Evolutionary conservation across 92 coral and sea anemone species (phyloP).

Genomic region (Nematostella vectensis): DNA sequence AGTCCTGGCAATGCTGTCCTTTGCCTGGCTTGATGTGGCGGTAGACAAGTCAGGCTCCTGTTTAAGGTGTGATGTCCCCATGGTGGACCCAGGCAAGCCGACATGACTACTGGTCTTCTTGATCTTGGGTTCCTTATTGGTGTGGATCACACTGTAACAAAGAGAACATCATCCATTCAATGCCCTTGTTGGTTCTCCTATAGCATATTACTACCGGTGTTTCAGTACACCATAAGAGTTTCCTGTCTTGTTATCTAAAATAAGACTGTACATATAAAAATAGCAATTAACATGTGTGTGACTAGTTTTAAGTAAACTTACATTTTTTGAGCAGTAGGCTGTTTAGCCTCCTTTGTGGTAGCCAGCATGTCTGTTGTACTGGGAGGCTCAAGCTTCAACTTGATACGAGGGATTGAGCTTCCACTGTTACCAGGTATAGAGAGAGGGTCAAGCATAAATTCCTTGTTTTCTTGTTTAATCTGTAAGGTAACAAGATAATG

Average conservation of each 20-base stretch:
- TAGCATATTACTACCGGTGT: too few species aligned
- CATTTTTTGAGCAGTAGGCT: too few species aligned
- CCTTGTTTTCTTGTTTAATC: background rate
- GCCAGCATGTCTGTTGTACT: too few species aligned
- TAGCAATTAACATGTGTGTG: too few species aligned
- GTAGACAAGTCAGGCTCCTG: background rate
- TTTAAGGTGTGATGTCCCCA: slow-evolving; percentile 2
- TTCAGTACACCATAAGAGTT: too few species aligned
- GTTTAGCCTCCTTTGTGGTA: too few species aligned
- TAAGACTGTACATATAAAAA: too few species aligned
- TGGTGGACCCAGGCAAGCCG: background rate
- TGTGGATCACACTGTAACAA: background rate
- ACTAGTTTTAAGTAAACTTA: too few species aligned
- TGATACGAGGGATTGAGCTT: slow-evolving; percentile 78
- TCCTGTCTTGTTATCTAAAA: too few species aligned
- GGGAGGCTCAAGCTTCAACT: slow-evolving; percentile 81
- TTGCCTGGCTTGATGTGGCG: slow-evolving; percentile 2
- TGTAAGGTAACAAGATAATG: background rate
- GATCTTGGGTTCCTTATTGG: background rate
- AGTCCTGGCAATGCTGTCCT: slow-evolving; percentile 29
- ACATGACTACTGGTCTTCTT: background rate
- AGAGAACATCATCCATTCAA: too few species aligned
- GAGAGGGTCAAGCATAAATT: background rate
- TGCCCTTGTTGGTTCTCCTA: too few species aligned
- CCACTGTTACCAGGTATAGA: background rate